These are phyloP conservation scores for Phaedon cochleariae DNA, from an alignment of 2,888 invertebrate genomes.

Conservation along the genomic window DNA sequence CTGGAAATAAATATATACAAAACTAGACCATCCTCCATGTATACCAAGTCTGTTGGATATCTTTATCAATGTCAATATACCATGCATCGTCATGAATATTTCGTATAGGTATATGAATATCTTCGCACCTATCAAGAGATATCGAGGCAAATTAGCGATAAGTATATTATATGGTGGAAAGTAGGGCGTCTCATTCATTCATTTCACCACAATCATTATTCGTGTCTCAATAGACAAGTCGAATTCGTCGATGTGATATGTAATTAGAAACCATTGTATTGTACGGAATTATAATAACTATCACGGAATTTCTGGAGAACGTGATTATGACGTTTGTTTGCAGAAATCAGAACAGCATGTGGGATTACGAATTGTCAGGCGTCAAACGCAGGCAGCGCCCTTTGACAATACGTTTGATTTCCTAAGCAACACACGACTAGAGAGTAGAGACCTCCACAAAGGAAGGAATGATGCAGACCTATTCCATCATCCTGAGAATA, in stretches of 20 bases:
- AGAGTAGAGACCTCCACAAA: constrained; percentile 31
- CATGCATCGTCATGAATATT: too few relatives aligned
- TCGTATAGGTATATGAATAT: too few relatives aligned
- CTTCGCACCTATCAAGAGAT: too few relatives aligned
- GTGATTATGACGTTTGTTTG: constrained; percentile 49
- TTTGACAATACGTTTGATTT: constrained; percentile 48
- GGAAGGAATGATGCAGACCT: constrained; percentile 35
- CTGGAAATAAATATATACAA: too few relatives aligned
- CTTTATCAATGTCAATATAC: too few relatives aligned
- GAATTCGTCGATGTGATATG: background rate
- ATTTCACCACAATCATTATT: background rate
- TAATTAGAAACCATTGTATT: constrained; percentile 31
- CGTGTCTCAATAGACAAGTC: background rate
- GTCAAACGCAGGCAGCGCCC: constrained; percentile 43
- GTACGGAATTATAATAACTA: constrained; percentile 13
- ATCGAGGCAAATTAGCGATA: too few relatives aligned
- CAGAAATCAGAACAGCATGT: constrained; percentile 46
- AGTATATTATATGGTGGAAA: too few relatives aligned
- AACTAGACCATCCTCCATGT: too few relatives aligned
- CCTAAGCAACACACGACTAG: constrained; percentile 42
- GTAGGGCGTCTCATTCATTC: too few relatives aligned
- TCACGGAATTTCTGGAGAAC: constrained; percentile 36
- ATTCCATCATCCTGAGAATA: constrained; percentile 37
- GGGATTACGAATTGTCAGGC: constrained; percentile 48
- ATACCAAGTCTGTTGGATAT: too few relatives aligned